phyloP scores from a whole-genome alignment of 2,888 invertebrate species.

The Ochropleura plecta region DNA sequence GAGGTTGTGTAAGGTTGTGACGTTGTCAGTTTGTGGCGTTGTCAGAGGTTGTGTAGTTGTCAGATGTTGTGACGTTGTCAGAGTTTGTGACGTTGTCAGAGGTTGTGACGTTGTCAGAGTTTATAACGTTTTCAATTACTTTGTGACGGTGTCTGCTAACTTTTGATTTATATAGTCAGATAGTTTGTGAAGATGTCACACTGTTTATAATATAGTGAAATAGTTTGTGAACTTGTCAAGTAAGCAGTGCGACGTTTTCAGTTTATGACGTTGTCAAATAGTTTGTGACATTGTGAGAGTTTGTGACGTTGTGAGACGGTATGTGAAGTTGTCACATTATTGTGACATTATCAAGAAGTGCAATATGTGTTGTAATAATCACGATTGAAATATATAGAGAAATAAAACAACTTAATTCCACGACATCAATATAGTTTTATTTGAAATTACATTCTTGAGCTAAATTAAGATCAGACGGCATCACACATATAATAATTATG shows the following conservation, averaged over 20 bases:
- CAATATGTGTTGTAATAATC: not conserved
- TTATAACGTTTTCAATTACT: too few relatives aligned
- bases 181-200: too few relatives aligned
- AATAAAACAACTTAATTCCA: slow-evolving; percentile 1
- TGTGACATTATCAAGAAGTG: not conserved
- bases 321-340: too few relatives aligned
- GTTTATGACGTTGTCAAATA: not conserved
- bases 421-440: slow-evolving; percentile 8
- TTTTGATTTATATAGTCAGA: too few relatives aligned
- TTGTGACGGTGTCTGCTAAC: too few relatives aligned
- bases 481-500: not conserved
- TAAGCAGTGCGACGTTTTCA: too few relatives aligned
- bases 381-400: not conserved
- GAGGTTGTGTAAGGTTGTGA: not conserved
- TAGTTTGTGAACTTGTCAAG: too few relatives aligned
- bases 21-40: not conserved
- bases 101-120: too few relatives aligned
- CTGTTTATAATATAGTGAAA: too few relatives aligned
- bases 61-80: too few relatives aligned
- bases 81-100: too few relatives aligned
- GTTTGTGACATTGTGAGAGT: not conserved
- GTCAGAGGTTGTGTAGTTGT: too few relatives aligned
- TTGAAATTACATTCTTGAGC: not conserved
- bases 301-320: not conserved
- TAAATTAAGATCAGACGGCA: not conserved